Conservation (phyloP, 2,888 invertebrate species). For the Dryobotodes eremita region DNA sequence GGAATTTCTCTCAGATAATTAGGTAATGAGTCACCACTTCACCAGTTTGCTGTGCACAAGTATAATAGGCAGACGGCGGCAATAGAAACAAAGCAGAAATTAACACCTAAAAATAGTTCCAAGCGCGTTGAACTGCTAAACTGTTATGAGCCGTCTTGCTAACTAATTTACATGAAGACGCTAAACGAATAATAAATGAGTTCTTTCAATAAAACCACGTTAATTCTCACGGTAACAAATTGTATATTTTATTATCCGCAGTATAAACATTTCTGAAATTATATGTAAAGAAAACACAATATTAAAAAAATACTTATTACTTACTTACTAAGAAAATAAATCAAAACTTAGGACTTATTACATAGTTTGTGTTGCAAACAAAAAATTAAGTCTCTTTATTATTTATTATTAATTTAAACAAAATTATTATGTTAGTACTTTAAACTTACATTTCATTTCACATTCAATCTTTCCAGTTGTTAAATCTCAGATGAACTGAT, state of each 20-base stretch:
- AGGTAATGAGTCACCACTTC: neutral
- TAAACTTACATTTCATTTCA: neutral
- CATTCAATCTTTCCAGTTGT: neutral
- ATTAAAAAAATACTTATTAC: constrained; percentile 6
- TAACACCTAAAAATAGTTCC: constrained; percentile 36
- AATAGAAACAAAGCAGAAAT: constrained; percentile 8
- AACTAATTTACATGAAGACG: constrained; percentile 31
- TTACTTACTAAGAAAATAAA: neutral
- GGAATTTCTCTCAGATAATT: neutral
- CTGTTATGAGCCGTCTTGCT: neutral
- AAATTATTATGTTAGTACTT: constrained; percentile 1
- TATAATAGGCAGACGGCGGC: neutral
- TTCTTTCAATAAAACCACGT: constrained; percentile 40
- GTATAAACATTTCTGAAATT: constrained; percentile 37
- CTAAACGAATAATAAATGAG: constrained; percentile 45
- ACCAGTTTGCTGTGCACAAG: neutral
- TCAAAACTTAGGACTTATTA: constrained; percentile 20
- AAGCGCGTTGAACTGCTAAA: constrained; percentile 29
- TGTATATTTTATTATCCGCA: constrained; percentile 51
- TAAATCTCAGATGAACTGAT: neutral
- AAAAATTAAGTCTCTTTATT: constrained; percentile 2
- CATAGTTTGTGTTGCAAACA: constrained; percentile 24
- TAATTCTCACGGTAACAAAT: constrained; percentile 46
- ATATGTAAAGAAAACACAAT: constrained; percentile 18
- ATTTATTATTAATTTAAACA: constrained; percentile 7